These are phyloP conservation scores for Sphenodon punctatus DNA, from an alignment of 2,797 vertebrate genomes.

Conservation along the genomic window DNA sequence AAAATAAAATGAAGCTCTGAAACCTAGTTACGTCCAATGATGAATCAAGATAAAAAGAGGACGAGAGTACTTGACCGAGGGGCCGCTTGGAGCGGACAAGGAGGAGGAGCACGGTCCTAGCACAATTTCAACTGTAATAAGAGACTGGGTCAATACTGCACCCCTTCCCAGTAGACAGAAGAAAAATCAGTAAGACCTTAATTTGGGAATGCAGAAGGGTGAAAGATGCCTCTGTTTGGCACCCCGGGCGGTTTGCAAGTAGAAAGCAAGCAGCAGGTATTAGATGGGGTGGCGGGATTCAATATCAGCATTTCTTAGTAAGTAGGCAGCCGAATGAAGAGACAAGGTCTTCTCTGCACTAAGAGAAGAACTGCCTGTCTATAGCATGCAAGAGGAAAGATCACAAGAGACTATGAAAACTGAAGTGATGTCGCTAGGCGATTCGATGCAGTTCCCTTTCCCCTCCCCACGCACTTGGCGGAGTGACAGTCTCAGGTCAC, in stretches of 20 bases:
- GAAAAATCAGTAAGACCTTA: background rate
- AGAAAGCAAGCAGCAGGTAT: background rate
- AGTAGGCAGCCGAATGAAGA: background rate
- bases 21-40: constrained; percentile 56
- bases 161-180: background rate
- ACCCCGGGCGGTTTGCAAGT: background rate
- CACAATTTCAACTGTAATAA: background rate
- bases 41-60: constrained; percentile 64
- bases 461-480: too few species aligned
- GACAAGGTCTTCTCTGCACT: background rate
- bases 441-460: background rate
- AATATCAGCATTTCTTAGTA: background rate
- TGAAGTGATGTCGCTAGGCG: background rate
- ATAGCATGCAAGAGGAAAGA: background rate
- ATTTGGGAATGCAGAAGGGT: too few species aligned
- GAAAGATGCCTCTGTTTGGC: background rate
- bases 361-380: background rate
- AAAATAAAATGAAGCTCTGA: constrained; percentile 55
- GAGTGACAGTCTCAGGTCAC: too few species aligned
- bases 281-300: background rate
- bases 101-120: background rate
- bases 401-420: background rate
- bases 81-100: constrained; percentile 6
- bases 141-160: background rate
- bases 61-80: constrained; percentile 48